Conservation (phyloP, 1,140 invertebrate genomes). For the Manduca sexta region DNA sequence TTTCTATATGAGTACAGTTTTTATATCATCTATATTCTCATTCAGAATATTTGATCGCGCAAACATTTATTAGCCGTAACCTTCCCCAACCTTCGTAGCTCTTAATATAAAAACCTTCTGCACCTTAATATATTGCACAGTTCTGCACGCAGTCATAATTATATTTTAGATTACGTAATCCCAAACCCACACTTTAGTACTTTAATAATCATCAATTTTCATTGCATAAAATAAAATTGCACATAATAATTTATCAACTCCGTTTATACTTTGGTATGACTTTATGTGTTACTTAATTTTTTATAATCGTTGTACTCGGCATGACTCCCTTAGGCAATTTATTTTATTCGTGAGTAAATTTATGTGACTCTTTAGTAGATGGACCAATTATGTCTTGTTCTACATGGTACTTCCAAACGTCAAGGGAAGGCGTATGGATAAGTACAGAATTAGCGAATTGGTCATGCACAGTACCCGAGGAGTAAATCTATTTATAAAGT, state of each 20-base stretch:
- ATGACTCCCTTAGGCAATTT: too few species aligned
- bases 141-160: constrained; percentile 6
- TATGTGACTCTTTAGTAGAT: too few species aligned
- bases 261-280: background rate
- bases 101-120: background rate
- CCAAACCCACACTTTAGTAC: constrained; percentile 3
- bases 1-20: too few species aligned
- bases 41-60: too few species aligned
- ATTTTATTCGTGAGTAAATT: too few species aligned
- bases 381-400: too few species aligned
- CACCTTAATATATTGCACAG: background rate
- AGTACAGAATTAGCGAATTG: constrained; percentile 60
- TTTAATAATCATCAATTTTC: constrained; percentile 5
- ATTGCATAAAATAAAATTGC: constrained; percentile 6
- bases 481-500: constrained; percentile 48
- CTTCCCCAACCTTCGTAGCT: constrained; percentile 14
- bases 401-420: constrained; percentile 1
- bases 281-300: too few species aligned
- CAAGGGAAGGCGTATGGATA: constrained; percentile 24
- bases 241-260: constrained; percentile 5
- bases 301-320: too few species aligned
- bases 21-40: too few species aligned
- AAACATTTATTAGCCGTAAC: background rate
- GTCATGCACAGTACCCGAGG: constrained; percentile 37
- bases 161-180: background rate